Evolutionary conservation across 2,888 invertebrate genomes (phyloP).

Genomic region (Meta bourneti): DNA sequence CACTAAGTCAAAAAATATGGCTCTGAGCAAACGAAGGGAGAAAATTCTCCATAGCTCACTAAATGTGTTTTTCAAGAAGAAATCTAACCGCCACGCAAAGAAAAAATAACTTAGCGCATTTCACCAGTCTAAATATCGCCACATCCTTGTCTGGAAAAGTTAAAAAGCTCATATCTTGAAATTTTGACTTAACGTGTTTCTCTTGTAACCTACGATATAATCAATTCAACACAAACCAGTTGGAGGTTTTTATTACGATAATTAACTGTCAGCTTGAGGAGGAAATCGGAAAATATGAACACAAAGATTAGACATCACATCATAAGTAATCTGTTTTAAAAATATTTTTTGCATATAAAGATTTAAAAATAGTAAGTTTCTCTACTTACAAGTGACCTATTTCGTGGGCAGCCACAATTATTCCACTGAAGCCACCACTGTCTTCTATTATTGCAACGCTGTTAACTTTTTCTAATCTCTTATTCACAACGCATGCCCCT

Average conservation of each 20-base stretch:
- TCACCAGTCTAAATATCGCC: no score
- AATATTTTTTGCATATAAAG: neutral
- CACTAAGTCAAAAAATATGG: no score
- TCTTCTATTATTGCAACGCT: constrained; percentile 97
- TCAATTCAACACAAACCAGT: neutral
- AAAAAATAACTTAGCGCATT: no score
- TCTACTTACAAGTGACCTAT: constrained; percentile 98
- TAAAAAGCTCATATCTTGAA: no score
- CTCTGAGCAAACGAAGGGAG: no score
- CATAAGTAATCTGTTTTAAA: neutral
- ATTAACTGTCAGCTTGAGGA: neutral
- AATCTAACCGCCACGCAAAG: no score
- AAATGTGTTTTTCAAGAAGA: no score
- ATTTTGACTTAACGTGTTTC: no score
- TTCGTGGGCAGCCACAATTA: constrained; percentile 97
- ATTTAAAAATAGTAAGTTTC: neutral
- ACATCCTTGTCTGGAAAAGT: no score
- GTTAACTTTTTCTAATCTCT: constrained; percentile 96
- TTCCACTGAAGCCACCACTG: constrained; percentile 96
- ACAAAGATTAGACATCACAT: neutral
- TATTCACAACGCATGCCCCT: constrained; percentile 97
- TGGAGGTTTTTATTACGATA: no score
- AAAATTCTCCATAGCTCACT: no score
- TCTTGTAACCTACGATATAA: no score
- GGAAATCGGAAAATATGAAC: neutral